phyloP scores from a whole-genome alignment of 2,797 vertebrate genomes.

The Brachyrhaphis roseni region DNA sequence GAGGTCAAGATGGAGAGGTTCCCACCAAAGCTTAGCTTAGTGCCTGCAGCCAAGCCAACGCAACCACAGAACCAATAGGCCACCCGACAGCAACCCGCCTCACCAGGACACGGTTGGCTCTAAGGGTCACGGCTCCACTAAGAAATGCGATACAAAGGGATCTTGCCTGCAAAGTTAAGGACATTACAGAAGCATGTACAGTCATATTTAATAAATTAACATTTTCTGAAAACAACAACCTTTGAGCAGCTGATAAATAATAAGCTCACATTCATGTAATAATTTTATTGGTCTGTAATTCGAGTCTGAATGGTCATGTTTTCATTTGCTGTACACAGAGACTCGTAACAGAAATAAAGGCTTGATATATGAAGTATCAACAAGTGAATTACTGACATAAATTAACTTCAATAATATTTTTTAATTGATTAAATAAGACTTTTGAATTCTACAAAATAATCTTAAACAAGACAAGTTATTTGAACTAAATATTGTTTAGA shows the following conservation, averaged over 20 bases:
- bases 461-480: background rate
- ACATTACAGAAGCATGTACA: background rate
- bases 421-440: background rate
- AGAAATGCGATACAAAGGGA: background rate
- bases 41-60: background rate
- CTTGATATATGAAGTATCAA: background rate
- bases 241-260: background rate
- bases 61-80: background rate
- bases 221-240: background rate
- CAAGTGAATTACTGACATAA: background rate
- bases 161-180: background rate
- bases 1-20: background rate
- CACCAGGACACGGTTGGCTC: background rate
- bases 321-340: background rate
- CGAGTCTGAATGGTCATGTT: background rate
- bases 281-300: background rate
- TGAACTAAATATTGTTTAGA: background rate
- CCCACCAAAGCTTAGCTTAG: background rate
- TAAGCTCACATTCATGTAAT: background rate
- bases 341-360: background rate
- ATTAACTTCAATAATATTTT: background rate
- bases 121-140: background rate
- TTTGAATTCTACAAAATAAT: background rate
- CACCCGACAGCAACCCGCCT: background rate
- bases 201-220: background rate